These are phyloP conservation scores for Rhabdophis nuchalis DNA, from an alignment of 2,797 vertebrate species.

Conservation along the genomic window DNA sequence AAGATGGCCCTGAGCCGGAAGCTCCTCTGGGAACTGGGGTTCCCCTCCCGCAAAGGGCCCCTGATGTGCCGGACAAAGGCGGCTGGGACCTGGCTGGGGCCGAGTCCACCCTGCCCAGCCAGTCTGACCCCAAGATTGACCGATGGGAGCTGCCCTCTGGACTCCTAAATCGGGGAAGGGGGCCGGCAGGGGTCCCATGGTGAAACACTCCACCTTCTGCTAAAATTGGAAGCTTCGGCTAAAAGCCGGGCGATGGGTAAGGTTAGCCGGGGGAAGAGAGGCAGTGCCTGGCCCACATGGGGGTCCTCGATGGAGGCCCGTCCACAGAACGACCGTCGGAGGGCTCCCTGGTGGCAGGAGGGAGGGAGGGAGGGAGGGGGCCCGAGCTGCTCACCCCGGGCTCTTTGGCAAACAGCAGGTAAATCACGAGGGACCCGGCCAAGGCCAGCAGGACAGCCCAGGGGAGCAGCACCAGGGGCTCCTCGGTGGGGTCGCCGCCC, in stretches of 20 bases:
- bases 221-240: not conserved
- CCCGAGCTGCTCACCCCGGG: not conserved
- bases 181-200: not conserved
- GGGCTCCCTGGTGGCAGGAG: too few species aligned
- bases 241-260: not conserved
- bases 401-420: slow-evolving; percentile 6
- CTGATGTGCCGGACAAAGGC: not conserved
- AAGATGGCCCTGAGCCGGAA: not conserved
- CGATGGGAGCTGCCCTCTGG: not conserved
- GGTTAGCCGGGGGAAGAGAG: not conserved
- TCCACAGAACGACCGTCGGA: not conserved
- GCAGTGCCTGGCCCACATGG: not conserved
- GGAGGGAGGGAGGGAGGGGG: too few species aligned
- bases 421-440: not conserved
- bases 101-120: not conserved
- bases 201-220: not conserved
- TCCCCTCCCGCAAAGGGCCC: not conserved
- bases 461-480: not conserved
- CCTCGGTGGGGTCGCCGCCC: fast-evolving
- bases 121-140: not conserved
- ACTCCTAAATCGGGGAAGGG: not conserved
- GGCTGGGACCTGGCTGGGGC: not conserved
- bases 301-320: not conserved
- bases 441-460: not conserved
- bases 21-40: not conserved